Percentiles rank a stretch among this genome's conserved stretches.
phyloP scores from a whole-genome alignment of 2,888 invertebrate species.

The Piscicola geometra region DNA sequence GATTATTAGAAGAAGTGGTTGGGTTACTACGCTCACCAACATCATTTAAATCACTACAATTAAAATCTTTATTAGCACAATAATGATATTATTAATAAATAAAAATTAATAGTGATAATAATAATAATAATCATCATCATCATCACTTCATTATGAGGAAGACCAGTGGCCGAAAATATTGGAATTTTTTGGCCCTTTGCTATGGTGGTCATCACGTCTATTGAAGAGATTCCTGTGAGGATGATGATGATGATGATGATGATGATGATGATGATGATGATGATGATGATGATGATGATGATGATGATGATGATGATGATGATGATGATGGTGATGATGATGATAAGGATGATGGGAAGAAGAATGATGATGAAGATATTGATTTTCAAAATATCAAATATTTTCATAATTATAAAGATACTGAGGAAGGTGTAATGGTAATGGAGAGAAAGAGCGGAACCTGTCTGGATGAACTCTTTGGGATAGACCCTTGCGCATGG shows the following conservation, averaged over 20 bases:
- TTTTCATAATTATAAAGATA: background rate
- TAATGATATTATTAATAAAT: too few relatives aligned
- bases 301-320: conserved; percentile 27
- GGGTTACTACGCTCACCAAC: too few relatives aligned
- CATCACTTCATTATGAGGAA: conserved; percentile 67
- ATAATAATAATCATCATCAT: background rate
- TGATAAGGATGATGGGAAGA: background rate
- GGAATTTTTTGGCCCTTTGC: conserved; percentile 99
- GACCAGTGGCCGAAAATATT: conserved; percentile 59
- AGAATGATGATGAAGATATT: conserved; percentile 2
- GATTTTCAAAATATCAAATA: background rate
- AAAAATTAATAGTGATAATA: background rate
- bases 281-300: conserved; percentile 29
- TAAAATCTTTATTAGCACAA: background rate
- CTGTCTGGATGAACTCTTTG: too few relatives aligned
- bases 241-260: conserved; percentile 23
- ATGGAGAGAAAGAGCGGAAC: conserved; percentile 3
- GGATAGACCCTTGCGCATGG: too few relatives aligned
- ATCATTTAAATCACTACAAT: background rate
- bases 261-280: conserved; percentile 29
- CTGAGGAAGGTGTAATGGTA: background rate
- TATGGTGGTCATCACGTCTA: conserved; percentile 99
- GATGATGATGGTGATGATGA: conserved; percentile 22
- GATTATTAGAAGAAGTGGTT: too few relatives aligned
- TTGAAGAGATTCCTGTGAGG: conserved; percentile 73